Evolutionary conservation across 2,888 invertebrate genomes (phyloP), one percentile per base, ranked within the genome.

Genomic region (Proisotoma minuta): DNA sequence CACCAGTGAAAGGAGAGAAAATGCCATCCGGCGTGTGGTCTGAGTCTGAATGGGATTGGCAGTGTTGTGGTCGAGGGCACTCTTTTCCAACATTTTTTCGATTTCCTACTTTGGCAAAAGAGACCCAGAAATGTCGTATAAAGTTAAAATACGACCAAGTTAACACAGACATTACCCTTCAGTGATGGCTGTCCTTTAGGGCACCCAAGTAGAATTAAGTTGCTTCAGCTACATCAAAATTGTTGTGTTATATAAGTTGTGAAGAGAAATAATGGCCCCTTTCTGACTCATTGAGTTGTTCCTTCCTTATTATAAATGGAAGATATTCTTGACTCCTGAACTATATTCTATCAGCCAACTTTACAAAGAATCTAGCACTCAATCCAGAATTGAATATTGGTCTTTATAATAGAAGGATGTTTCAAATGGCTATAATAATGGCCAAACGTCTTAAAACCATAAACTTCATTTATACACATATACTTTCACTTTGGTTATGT

Each of bases 301-400:
- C 53, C 39, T 54, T 54, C 39, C 39, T 54, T 54, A 54, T 54
- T 22, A 54, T 54, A 54, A n/a, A 54, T 54, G 53, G 53, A 39
- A 22, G 39, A 18, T 39, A 23, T 54, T 54, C 20, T 43, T 15
- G 20, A 43, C 43, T 43, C 43, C 15, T 20, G 18, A 43, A 43
- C 43, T 43, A n/a, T n/a, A n/a, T n/a, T n/a, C n/a, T n/a, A n/a
- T n/a, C n/a, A n/a, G n/a, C n/a, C n/a, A n/a, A n/a, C n/a, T n/a
- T n/a, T n/a, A 43, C 43, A 4, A n/a, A 12, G 43, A 43, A 43
- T 43, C 43, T 15, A 43, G 43, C 18, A 20, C 43, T 43, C 20
- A 34, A 8, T 10, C 15, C 10, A 43, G n/a, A n/a, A 20, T 43
- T 43, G 43, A 43, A 43, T 43, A 20, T 43, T 43, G 34, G 34